A percentile compares a stretch with the other conserved stretches of the same genome.
Evolutionary conservation across 2,797 vertebrate species (phyloP).

Genomic region (Kryptopterus vitreolus): DNA sequence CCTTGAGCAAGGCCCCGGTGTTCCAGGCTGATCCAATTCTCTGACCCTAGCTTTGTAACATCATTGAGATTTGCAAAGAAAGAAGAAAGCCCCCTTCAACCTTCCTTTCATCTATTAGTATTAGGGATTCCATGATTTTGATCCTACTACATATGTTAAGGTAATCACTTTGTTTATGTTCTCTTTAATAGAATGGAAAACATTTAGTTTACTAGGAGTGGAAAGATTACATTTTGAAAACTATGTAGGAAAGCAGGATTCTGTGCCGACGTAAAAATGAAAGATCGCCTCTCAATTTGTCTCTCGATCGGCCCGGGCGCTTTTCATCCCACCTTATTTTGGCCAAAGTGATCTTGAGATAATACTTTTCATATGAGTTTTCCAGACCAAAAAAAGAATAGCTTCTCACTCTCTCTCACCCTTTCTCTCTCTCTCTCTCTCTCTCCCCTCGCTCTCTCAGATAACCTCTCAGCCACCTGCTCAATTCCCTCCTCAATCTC

Average conservation of each 20-base stretch:
- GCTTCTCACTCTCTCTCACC: not conserved
- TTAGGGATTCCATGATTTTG: no score
- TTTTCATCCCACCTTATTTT: conserved; percentile 1
- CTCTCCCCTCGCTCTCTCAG: not conserved
- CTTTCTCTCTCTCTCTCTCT: not conserved
- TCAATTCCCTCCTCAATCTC: conserved; percentile 13
- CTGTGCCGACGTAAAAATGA: not conserved
- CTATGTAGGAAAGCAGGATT: no score
- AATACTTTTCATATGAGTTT: not conserved
- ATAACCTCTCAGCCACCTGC: conserved; percentile 15
- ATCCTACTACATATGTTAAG: no score
- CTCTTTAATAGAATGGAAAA: not conserved
- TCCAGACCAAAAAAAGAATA: not conserved
- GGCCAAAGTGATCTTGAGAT: not conserved
- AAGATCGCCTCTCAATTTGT: not conserved
- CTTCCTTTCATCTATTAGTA: no score
- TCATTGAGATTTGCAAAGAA: no score
- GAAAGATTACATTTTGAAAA: no score
- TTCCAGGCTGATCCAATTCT: no score
- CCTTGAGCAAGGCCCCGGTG: no score
- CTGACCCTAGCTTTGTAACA: no score
- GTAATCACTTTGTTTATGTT: not conserved
- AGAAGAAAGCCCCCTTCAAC: no score
- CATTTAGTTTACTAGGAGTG: no score
- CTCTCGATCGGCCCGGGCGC: not conserved